These are phyloP conservation scores for Metridium senile DNA, from an alignment of 92 coral and sea anemone genomes.

Conservation along the genomic window DNA sequence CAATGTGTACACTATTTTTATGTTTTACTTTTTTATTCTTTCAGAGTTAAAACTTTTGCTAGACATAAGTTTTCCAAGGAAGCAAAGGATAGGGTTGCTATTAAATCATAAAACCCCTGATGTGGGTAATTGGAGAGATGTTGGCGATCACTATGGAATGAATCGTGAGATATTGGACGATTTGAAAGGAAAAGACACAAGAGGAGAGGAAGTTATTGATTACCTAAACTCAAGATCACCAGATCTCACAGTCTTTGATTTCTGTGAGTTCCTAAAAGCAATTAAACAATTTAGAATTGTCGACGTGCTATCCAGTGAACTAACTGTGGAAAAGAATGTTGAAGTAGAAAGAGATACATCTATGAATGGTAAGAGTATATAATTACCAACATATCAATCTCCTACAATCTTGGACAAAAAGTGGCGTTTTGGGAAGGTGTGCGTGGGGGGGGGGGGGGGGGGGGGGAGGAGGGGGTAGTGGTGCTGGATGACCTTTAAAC, in stretches of 20 bases:
- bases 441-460: no score
- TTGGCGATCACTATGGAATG: conserved; percentile 24
- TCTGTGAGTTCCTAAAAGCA: conserved; percentile 25
- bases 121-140: conserved; percentile 26
- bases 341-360: background rate
- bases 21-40: background rate
- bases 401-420: no score
- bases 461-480: no score
- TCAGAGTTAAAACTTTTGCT: conserved; percentile 8
- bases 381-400: no score
- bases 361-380: conserved; percentile 9
- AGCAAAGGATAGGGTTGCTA: background rate
- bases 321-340: background rate
- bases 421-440: no score
- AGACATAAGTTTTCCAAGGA: background rate
- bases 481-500: no score
- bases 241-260: conserved; percentile 26
- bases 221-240: background rate
- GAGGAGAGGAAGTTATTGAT: background rate
- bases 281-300: conserved; percentile 26
- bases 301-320: background rate
- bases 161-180: background rate
- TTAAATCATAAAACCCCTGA: background rate
- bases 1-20: no score
- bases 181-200: background rate